Evolutionary conservation across 2,888 invertebrate species (phyloP), one percentile per base, ranked within the genome.

Genomic region (Macrosoma leucophasiata): DNA sequence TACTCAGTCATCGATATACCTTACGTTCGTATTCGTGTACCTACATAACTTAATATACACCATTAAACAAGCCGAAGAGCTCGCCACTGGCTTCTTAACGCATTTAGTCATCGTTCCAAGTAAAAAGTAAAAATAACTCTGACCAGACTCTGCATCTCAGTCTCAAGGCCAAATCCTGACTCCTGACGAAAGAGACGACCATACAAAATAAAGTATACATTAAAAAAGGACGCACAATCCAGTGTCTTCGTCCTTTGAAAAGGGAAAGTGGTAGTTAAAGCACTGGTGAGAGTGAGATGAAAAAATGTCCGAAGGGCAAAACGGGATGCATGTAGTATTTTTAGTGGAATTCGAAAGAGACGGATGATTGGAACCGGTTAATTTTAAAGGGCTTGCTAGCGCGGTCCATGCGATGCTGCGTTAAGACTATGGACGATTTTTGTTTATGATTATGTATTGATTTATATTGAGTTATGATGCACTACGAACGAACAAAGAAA

Each of bases 241-340:
- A 55, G 70, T 71, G 76, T 77, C 79, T 82, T 82, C 84, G 82
- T 81, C 79, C 81, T 81, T 82, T 82, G 64, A 81, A 84, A 82
- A 84, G 81, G 84, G 84, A 84, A 84, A 82, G 84, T 84, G 79
- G 72, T 77, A 72, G 65, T 70, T 61, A 57, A 47, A 60, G 62
- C 70, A 61, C 59, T 63, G 69, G 82, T 62, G 72, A 79, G 82
- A 81, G 82, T 81, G 82, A 79, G 82, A 82, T 75, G 71, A 78
- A 79, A 77, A 77, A 79, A 76, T 73, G 59, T 53, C 71, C 75
- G 70, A 72, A 72, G 73, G 76, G 69, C 56, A 58, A 59, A 72
- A 34, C 37, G 63, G 51, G 78, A 75, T 25, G 41, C 58, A 17
- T 43, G 50, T 52, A 59, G 18, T 43, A 19, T 24, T 13, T 33